Evolutionary conservation across 2,113 vertebrate species (phyloP).

Genomic region (Nibea coibor): DNA sequence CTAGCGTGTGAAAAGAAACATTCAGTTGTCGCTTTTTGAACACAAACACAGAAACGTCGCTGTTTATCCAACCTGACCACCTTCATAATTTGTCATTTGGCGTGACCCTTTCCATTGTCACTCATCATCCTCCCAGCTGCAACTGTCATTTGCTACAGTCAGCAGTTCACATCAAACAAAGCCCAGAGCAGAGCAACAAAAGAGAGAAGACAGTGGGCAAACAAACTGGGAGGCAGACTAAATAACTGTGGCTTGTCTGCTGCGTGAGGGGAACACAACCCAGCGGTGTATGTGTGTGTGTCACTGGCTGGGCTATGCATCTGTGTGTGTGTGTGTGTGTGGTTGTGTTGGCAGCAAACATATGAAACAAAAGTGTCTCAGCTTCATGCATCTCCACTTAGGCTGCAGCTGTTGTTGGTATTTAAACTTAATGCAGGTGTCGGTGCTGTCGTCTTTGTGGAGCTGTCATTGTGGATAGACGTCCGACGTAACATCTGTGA

Average conservation of each 20-base stretch:
- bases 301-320: constrained; percentile 34
- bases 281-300: constrained; percentile 22
- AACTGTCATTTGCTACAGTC: constrained; percentile 68
- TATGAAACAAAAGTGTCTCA: constrained; percentile 77
- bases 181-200: constrained; percentile 70
- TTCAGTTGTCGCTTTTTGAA: constrained; percentile 32
- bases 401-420: constrained; percentile 73
- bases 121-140: constrained; percentile 73
- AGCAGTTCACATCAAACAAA: constrained; percentile 75
- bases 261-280: constrained; percentile 63
- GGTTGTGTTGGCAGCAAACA: constrained; percentile 73
- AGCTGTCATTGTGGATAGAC: constrained; percentile 45
- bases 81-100: constrained; percentile 48
- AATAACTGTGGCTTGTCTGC: constrained; percentile 76
- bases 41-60: constrained; percentile 14
- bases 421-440: constrained; percentile 71
- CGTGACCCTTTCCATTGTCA: constrained; percentile 50
- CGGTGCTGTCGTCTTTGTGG: constrained; percentile 57
- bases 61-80: constrained; percentile 42
- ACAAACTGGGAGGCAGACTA: constrained; percentile 79
- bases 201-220: constrained; percentile 75
- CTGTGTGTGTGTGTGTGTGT: constrained; percentile 33
- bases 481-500: constrained; percentile 8
- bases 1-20: neutral
- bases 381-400: constrained; percentile 54